phyloP scores from a whole-genome alignment of 2,888 invertebrate genomes.

The Caenorhabditis panamensis region DNA sequence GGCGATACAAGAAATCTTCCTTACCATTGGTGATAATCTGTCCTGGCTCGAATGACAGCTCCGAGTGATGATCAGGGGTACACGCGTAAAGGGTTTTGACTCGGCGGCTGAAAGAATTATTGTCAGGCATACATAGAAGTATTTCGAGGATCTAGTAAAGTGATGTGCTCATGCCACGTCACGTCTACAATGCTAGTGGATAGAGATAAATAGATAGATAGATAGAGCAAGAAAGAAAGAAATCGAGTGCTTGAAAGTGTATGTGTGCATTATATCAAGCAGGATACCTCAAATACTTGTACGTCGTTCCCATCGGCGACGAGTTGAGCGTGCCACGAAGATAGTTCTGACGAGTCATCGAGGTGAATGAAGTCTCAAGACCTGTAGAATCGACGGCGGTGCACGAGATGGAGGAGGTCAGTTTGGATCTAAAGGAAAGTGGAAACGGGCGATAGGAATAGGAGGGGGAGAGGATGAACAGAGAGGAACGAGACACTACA shows the following conservation, averaged over 20 bases:
- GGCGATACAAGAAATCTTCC: conserved; percentile 74
- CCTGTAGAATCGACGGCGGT: conserved; percentile 57
- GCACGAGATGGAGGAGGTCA: conserved; percentile 56
- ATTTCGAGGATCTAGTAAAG: too few relatives aligned
- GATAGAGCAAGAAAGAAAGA: conserved; percentile 22
- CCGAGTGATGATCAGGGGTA: conserved; percentile 95
- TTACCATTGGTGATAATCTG: conserved; percentile 97
- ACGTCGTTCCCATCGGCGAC: conserved; percentile 29
- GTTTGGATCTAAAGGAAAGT: conserved; percentile 55
- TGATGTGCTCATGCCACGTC: conserved; percentile 52
- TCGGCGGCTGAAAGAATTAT: conserved; percentile 83
- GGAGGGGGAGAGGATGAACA: conserved; percentile 7
- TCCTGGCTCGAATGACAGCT: conserved; percentile 97
- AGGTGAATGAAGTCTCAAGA: conserved; percentile 50
- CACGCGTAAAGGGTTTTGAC: conserved; percentile 96
- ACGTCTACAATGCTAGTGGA: conserved; percentile 31
- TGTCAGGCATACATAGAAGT: too few relatives aligned
- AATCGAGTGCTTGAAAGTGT: conserved; percentile 13
- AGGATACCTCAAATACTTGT: conserved; percentile 54
- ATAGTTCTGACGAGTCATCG: conserved; percentile 50
- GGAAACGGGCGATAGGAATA: conserved; percentile 28
- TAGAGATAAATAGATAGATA: too few relatives aligned
- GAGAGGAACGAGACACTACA: conserved; percentile 17
- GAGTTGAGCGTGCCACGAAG: conserved; percentile 35
- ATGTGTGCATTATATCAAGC: background rate